Percentiles rank a stretch among this genome's conserved stretches.
These are phyloP conservation scores for Nomada goodeniana DNA, from an alignment of 2,888 invertebrate genomes.

Conservation along the genomic window DNA sequence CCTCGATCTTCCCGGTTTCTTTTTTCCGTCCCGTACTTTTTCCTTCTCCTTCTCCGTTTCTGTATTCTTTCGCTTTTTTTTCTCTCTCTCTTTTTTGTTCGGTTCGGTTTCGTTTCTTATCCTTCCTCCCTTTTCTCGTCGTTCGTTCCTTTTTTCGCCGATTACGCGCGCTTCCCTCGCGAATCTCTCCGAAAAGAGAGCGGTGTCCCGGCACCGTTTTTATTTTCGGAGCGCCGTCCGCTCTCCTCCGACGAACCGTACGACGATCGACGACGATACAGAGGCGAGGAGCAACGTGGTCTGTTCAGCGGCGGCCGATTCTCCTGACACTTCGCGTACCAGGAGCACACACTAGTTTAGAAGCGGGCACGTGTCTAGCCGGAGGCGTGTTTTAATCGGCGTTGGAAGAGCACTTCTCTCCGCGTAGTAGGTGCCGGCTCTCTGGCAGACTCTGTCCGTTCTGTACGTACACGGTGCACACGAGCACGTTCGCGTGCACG, in stretches of 20 bases:
- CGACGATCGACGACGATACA: not conserved
- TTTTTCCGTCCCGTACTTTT: not conserved
- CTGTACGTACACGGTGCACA: slow-evolving; percentile 13
- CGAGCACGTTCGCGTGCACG: slow-evolving; percentile 31
- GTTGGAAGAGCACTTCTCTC: slow-evolving; percentile 63
- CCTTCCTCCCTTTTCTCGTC: too few relatives aligned
- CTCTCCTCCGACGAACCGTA: not conserved
- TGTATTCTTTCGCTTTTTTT: not conserved
- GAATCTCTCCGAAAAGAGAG: too few relatives aligned
- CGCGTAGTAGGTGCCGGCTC: slow-evolving; percentile 51
- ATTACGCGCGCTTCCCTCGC: too few relatives aligned
- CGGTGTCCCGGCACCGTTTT: not conserved
- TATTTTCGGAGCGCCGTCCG: not conserved
- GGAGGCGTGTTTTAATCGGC: slow-evolving; percentile 71
- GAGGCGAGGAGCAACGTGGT: not conserved
- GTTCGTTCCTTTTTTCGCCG: not conserved
- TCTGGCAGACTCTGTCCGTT: slow-evolving; percentile 32
- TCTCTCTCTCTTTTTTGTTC: too few relatives aligned
- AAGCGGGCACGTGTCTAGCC: slow-evolving; percentile 74
- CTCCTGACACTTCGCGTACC: slow-evolving; percentile 4
- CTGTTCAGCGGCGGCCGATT: not conserved
- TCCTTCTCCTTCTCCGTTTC: too few relatives aligned
- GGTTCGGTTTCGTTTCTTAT: not conserved
- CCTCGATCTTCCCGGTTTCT: not conserved
- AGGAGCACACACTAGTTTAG: slow-evolving; percentile 61